Conservation (phyloP, 2,888 invertebrate genomes). For the Cheilosia soror region DNA sequence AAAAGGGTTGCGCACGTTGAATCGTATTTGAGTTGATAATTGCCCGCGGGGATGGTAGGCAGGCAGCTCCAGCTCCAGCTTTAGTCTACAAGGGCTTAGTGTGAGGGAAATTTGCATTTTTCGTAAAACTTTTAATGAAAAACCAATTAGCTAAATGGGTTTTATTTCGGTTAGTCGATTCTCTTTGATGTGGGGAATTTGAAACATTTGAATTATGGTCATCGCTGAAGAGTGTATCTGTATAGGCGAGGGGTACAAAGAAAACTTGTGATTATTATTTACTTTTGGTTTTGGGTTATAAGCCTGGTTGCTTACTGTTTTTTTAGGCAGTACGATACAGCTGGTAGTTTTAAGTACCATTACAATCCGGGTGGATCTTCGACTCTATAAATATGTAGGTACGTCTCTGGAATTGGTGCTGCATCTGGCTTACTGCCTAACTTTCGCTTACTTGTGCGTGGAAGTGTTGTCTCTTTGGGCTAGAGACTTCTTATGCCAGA, state of each 20-base stretch:
- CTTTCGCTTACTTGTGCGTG: no score
- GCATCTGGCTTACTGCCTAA: no score
- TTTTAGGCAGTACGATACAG: no score
- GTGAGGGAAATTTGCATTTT: slow-evolving; percentile 43
- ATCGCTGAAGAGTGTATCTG: background rate
- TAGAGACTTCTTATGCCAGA: no score
- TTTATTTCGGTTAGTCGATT: slow-evolving; percentile 27
- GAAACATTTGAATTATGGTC: slow-evolving; percentile 39
- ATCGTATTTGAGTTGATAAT: slow-evolving; percentile 60
- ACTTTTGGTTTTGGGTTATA: background rate
- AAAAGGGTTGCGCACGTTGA: slow-evolving; percentile 41
- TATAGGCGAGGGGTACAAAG: background rate
- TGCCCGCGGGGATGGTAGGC: slow-evolving; percentile 21
- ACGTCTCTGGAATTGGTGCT: no score
- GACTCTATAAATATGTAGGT: no score
- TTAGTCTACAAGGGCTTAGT: slow-evolving; percentile 17
- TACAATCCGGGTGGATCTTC: no score
- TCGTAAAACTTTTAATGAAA: slow-evolving; percentile 44
- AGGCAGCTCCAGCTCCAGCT: slow-evolving; percentile 27
- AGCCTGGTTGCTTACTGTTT: background rate
- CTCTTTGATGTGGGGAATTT: slow-evolving; percentile 29
- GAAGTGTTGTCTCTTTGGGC: no score
- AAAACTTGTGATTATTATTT: background rate
- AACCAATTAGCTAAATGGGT: slow-evolving; percentile 60
- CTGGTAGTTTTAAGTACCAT: no score